Conservation (phyloP, 2,113 vertebrate species). For the Sisor rabdophorus region DNA sequence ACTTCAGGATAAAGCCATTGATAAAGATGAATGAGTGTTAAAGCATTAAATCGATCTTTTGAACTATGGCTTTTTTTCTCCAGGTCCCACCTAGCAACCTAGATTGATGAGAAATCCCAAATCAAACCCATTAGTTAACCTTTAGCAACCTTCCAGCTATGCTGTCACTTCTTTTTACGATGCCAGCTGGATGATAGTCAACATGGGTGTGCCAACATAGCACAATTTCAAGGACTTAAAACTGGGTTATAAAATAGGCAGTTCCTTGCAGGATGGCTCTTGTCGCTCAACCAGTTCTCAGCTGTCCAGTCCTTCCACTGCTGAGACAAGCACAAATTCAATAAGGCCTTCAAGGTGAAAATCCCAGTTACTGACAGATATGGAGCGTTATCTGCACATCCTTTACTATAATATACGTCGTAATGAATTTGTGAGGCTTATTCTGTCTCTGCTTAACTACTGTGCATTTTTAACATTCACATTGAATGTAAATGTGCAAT, state of each 20-base stretch:
- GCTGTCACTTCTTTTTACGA: neutral
- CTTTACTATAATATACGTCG: neutral
- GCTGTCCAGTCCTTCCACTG: neutral
- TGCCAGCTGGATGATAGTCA: slow-evolving; percentile 21
- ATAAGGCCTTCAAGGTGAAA: slow-evolving; percentile 29
- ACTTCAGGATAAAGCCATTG: neutral
- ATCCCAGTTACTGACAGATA: neutral
- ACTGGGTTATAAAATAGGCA: neutral
- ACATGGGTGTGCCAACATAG: neutral
- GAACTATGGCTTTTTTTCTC: neutral
- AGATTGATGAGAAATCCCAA: neutral
- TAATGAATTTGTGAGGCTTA: neutral
- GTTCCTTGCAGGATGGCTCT: neutral
- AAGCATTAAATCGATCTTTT: neutral
- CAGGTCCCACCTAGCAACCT: neutral
- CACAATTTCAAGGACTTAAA: slow-evolving; percentile 16
- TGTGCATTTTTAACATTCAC: neutral
- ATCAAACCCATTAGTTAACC: neutral
- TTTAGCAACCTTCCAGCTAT: neutral
- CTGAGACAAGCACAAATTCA: slow-evolving; percentile 7
- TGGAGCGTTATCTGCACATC: slow-evolving; percentile 5
- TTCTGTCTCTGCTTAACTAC: slow-evolving; percentile 7
- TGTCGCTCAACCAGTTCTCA: neutral
- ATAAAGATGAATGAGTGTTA: neutral
- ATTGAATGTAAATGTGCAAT: neutral